Percentiles rank a stretch among this genome's conserved stretches.
phyloP scores from a whole-genome alignment of 2,888 invertebrate genomes.

The Cryptus viduatorius region DNA sequence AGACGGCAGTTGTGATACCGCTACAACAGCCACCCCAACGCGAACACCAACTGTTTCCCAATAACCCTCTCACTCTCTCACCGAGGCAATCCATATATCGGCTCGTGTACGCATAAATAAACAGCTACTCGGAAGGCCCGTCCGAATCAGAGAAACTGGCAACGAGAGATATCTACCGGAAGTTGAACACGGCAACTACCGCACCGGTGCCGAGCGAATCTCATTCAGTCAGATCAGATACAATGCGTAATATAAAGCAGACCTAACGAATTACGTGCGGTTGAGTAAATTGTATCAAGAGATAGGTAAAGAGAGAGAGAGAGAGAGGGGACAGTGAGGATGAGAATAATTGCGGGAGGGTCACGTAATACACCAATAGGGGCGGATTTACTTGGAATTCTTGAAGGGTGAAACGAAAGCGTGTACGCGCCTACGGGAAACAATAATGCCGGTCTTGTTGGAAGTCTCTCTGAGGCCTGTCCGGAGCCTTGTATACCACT shows the following conservation, averaged over 20 bases:
- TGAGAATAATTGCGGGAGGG: conserved; percentile 25
- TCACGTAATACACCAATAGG: conserved; percentile 57
- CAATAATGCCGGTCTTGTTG: conserved; percentile 3
- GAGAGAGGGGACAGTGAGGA: conserved; percentile 25
- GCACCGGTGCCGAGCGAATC: conserved; percentile 13
- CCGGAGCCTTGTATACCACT: background rate
- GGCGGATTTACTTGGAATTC: conserved; percentile 15
- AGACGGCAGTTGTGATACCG: conserved; percentile 45
- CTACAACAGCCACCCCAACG: conserved; percentile 66
- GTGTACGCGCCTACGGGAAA: conserved; percentile 10
- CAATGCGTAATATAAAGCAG: conserved; percentile 55
- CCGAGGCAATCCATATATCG: conserved; percentile 66
- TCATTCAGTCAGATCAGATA: conserved; percentile 54
- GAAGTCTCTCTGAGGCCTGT: background rate
- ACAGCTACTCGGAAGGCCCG: conserved; percentile 53
- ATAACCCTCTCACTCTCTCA: conserved; percentile 70
- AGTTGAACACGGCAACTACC: conserved; percentile 34
- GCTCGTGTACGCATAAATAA: conserved; percentile 68
- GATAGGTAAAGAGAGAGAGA: background rate
- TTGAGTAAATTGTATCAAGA: conserved; percentile 54
- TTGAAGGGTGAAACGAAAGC: conserved; percentile 1
- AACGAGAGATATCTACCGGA: conserved; percentile 57
- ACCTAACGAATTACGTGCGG: conserved; percentile 56
- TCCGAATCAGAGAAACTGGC: conserved; percentile 62
- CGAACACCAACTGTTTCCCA: conserved; percentile 80